These are phyloP conservation scores for Neotoma lepida DNA, from an alignment of 2,113 vertebrate genomes.

Conservation along the genomic window DNA sequence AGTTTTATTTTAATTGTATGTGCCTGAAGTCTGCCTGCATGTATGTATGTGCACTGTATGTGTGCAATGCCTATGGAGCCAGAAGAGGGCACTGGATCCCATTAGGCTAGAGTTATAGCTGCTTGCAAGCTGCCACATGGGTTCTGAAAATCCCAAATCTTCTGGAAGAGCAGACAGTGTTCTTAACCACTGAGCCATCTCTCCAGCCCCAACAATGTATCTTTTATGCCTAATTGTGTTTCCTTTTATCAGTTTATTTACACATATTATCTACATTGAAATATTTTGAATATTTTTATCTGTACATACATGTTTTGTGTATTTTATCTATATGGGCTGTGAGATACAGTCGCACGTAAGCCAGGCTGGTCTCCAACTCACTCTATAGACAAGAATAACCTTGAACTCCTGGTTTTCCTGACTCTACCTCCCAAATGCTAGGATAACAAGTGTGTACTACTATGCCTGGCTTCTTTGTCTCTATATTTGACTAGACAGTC, in stretches of 20 bases:
- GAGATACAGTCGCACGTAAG: background rate
- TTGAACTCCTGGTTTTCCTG: background rate
- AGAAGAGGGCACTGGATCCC: background rate
- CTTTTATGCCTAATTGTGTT: conserved; percentile 26
- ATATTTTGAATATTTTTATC: background rate
- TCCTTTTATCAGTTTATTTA: background rate
- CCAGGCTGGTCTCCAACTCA: background rate
- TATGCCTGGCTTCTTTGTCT: background rate
- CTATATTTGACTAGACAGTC: background rate
- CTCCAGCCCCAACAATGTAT: background rate
- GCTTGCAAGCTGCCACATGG: background rate
- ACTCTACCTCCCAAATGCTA: background rate
- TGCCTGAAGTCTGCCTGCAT: background rate
- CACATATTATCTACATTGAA: background rate
- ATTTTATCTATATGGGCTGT: background rate
- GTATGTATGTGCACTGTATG: too few species aligned
- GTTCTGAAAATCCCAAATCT: background rate
- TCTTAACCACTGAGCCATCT: background rate
- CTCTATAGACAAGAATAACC: background rate
- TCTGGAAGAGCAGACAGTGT: background rate
- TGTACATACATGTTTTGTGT: background rate
- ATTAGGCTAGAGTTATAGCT: background rate
- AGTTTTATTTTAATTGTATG: background rate
- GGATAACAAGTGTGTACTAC: too few species aligned
- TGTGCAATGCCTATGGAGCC: background rate